Percentiles rank a stretch among this genome's conserved stretches.
Conservation (phyloP, 2,797 vertebrate species). For the Xenentodon cancila region DNA sequence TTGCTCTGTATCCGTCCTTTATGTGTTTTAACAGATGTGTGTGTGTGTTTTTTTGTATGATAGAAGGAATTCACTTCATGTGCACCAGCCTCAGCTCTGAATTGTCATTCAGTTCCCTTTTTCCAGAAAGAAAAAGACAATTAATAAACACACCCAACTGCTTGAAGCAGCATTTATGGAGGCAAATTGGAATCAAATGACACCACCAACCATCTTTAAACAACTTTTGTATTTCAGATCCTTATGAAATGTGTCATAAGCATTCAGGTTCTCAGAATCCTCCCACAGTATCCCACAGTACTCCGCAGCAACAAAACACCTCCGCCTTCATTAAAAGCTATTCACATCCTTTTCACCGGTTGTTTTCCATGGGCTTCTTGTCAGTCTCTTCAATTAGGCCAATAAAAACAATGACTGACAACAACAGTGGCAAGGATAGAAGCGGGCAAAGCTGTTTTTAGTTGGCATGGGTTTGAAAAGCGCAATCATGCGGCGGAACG, state of each 20-base stretch:
- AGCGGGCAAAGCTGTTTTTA: constrained; percentile 66
- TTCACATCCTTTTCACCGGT: constrained; percentile 34
- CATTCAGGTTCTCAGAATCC: constrained; percentile 28
- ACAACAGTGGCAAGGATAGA: constrained; percentile 43
- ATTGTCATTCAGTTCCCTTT: neutral
- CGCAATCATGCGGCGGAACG: constrained; percentile 89
- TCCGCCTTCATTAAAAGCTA: constrained; percentile 51
- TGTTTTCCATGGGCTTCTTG: constrained; percentile 38
- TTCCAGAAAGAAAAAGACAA: constrained; percentile 21
- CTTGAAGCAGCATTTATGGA: too few species aligned
- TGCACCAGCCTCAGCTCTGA: constrained; percentile 4
- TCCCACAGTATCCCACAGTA: constrained; percentile 29
- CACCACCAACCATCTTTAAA: too few species aligned
- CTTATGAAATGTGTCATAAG: constrained; percentile 16
- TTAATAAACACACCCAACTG: neutral
- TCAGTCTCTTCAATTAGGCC: constrained; percentile 61
- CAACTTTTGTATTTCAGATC: too few species aligned
- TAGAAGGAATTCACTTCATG: too few species aligned
- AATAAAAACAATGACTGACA: constrained; percentile 61
- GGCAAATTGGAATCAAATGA: too few species aligned
- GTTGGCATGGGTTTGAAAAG: constrained; percentile 80
- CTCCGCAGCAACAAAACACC: constrained; percentile 50
- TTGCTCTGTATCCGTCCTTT: constrained; percentile 2
- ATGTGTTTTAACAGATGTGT: neutral
- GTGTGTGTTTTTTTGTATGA: too few species aligned